Evolutionary conservation across 1,140 invertebrate genomes (phyloP).

Genomic region (Oedothorax gibbosus): DNA sequence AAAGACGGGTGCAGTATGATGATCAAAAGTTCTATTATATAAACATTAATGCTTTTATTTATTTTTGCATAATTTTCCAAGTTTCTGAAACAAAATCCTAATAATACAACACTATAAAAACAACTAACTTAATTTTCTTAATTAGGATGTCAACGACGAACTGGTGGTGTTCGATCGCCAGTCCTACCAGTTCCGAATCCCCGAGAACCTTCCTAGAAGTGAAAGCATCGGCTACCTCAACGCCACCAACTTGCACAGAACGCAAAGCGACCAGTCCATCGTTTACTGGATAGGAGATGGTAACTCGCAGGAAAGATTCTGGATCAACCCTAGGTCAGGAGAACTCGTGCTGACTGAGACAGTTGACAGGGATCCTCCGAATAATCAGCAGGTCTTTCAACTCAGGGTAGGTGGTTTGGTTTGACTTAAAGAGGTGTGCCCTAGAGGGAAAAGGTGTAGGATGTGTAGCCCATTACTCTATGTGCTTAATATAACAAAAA

Average conservation of each 20-base stretch:
- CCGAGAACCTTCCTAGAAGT: slow-evolving; percentile 63
- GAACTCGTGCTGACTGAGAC: slow-evolving; percentile 66
- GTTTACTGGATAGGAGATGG: slow-evolving; percentile 64
- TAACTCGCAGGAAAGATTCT: slow-evolving; percentile 65
- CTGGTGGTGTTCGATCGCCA: slow-evolving; percentile 64
- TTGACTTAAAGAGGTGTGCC: too few relatives aligned
- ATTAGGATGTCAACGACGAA: slow-evolving; percentile 64
- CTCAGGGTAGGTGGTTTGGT: slow-evolving; percentile 57
- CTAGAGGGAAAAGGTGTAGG: too few relatives aligned
- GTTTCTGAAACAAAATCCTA: too few relatives aligned
- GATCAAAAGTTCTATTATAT: too few relatives aligned
- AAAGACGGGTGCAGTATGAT: too few relatives aligned
- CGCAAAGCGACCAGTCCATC: slow-evolving; percentile 63
- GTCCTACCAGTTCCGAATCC: slow-evolving; percentile 63
- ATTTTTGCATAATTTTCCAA: too few relatives aligned
- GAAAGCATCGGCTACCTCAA: slow-evolving; percentile 63
- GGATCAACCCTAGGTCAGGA: slow-evolving; percentile 68
- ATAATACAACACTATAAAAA: too few relatives aligned
- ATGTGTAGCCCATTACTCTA: too few relatives aligned
- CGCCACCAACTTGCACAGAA: slow-evolving; percentile 63
- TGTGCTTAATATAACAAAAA: too few relatives aligned
- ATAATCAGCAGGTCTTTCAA: slow-evolving; percentile 64
- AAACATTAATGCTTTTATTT: too few relatives aligned
- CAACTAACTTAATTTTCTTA: not conserved
- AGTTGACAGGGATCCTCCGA: slow-evolving; percentile 65